phyloP scores from a whole-genome alignment of 2,797 vertebrate genomes.

The Hypotaenidia philippensis region DNA sequence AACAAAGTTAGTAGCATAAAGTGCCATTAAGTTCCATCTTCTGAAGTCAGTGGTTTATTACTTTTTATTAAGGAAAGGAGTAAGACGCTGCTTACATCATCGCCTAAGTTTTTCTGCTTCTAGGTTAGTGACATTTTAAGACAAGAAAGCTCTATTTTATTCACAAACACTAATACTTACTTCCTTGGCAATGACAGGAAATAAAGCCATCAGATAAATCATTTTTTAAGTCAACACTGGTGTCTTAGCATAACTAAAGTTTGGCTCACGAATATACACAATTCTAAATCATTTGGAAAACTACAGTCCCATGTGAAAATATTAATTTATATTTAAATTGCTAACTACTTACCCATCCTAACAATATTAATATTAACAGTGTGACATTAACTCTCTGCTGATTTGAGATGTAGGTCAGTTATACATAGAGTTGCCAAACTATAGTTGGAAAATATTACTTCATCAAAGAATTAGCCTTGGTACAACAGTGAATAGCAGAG shows the following conservation, averaged over 20 bases:
- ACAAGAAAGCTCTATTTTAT: slow-evolving; percentile 25
- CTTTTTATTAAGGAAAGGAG: slow-evolving; percentile 25
- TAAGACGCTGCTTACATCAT: slow-evolving; percentile 33
- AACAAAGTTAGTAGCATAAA: background rate
- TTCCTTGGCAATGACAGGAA: slow-evolving; percentile 66
- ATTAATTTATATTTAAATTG: slow-evolving; percentile 66
- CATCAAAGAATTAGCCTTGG: slow-evolving; percentile 64
- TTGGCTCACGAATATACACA: slow-evolving; percentile 44
- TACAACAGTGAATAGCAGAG: slow-evolving; percentile 46
- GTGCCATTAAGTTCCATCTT: background rate
- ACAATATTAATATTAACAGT: slow-evolving; percentile 61
- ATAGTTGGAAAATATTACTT: slow-evolving; percentile 73
- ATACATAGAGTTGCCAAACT: slow-evolving; percentile 46
- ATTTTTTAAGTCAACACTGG: slow-evolving; percentile 65
- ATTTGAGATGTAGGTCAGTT: slow-evolving; percentile 61
- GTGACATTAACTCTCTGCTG: slow-evolving; percentile 66
- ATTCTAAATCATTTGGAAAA: slow-evolving; percentile 45
- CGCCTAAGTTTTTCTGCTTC: slow-evolving; percentile 2
- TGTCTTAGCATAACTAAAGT: slow-evolving; percentile 46
- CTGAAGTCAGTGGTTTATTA: background rate
- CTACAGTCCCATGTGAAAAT: slow-evolving; percentile 54
- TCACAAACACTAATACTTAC: slow-evolving; percentile 53
- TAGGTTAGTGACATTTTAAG: slow-evolving; percentile 48
- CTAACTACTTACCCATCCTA: slow-evolving; percentile 65
- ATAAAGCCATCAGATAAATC: slow-evolving; percentile 71